Evolutionary conservation across 37 sponge, comb jelly and placozoan species (phyloP).

Genomic region (Diacarnus erythraeanus): DNA sequence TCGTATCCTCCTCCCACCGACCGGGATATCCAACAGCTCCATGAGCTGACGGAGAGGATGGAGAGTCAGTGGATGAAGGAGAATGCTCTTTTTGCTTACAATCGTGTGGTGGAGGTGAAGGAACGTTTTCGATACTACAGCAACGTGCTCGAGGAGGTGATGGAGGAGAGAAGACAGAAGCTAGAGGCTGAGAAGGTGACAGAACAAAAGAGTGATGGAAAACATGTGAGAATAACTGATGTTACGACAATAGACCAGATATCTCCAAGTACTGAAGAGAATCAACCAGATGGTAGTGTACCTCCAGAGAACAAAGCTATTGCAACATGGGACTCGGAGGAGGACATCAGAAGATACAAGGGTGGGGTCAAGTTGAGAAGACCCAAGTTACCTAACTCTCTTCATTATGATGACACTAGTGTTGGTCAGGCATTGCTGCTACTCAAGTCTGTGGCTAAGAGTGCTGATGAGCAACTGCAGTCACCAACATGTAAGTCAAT

Average conservation of each 20-base stretch:
- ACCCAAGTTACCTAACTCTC: neutral
- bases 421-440: slow-evolving; percentile 9
- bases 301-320: neutral
- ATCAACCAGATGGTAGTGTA: neutral
- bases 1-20: slow-evolving; percentile 25
- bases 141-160: slow-evolving; percentile 31
- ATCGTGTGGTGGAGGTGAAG: slow-evolving; percentile 55
- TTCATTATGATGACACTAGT: slow-evolving; percentile 11
- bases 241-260: neutral
- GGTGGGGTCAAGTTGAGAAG: neutral
- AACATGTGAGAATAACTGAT: neutral
- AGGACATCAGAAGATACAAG: neutral
- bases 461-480: neutral
- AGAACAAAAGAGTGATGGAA: neutral
- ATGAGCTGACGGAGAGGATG: slow-evolving; percentile 35
- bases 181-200: neutral
- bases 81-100: slow-evolving; percentile 63
- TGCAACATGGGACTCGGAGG: neutral
- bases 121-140: slow-evolving; percentile 39
- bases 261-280: neutral
- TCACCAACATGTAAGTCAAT: too few species aligned
- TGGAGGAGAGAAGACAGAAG: slow-evolving; percentile 8
- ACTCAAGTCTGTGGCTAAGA: neutral
- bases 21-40: slow-evolving; percentile 37
- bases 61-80: slow-evolving; percentile 37